A percentile compares a stretch with the other conserved stretches of the same genome.
These are phyloP conservation scores for Spilosoma lubricipeda DNA, from an alignment of 2,888 invertebrate genomes.

Conservation along the genomic window DNA sequence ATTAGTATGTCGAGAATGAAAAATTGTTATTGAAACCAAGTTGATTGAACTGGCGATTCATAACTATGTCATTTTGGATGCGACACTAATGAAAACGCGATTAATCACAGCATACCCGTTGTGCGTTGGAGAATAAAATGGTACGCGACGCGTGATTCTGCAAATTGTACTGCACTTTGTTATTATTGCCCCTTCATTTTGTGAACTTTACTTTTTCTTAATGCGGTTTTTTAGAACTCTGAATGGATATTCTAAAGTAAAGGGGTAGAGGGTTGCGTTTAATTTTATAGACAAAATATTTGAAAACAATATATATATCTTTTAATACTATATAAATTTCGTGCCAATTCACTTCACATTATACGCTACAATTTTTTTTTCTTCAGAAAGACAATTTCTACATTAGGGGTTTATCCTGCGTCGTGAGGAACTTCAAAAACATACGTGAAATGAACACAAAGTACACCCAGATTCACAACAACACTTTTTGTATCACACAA, in stretches of 20 bases:
- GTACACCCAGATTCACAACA: too few species aligned
- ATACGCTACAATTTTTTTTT: too few species aligned
- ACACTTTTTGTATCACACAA: too few species aligned
- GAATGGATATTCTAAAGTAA: conserved; percentile 37
- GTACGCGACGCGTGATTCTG: conserved; percentile 68
- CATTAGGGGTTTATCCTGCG: too few species aligned
- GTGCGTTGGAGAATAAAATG: conserved; percentile 65
- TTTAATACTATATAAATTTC: background rate
- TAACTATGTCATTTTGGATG: conserved; percentile 85
- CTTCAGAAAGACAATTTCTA: too few species aligned
- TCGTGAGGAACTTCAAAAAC: too few species aligned
- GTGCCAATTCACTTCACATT: too few species aligned
- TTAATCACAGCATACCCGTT: conserved; percentile 71
- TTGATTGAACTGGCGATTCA: conserved; percentile 84
- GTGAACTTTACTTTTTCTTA: conserved; percentile 33
- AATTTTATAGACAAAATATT: conserved; percentile 34
- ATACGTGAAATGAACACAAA: too few species aligned
- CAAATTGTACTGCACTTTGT: conserved; percentile 63
- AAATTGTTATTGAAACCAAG: conserved; percentile 85
- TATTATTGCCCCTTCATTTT: conserved; percentile 52
- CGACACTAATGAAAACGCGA: conserved; percentile 79
- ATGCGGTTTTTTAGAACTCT: conserved; percentile 40
- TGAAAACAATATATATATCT: conserved; percentile 14
- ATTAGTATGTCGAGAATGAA: conserved; percentile 86
- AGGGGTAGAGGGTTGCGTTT: conserved; percentile 32